Conservation (phyloP, 64 coral and sea anemone species). For the Acropora yongei region DNA sequence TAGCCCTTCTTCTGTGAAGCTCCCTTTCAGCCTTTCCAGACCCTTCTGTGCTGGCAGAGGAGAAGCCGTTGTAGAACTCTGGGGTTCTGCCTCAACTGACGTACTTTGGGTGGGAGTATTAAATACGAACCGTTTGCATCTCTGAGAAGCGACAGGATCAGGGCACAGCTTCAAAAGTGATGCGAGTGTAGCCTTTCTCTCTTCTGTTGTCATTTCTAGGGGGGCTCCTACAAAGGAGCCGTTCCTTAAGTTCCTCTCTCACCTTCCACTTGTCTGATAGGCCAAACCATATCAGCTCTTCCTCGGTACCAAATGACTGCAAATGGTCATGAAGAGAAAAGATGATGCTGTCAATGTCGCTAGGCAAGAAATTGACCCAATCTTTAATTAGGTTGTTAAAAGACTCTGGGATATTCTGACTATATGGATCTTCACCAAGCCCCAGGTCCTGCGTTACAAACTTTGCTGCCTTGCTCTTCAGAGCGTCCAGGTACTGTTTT, state of each 20-base stretch:
- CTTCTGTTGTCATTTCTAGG: background rate
- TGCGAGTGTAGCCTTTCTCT: background rate
- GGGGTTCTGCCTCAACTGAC: background rate
- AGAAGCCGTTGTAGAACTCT: background rate
- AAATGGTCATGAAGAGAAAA: constrained; percentile 35
- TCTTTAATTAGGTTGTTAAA: constrained; percentile 9
- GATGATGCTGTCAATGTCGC: constrained; percentile 44
- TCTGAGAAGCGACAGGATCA: constrained; percentile 5
- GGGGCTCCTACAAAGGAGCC: background rate
- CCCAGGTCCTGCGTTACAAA: constrained; percentile 10
- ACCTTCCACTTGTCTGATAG: constrained; percentile 63
- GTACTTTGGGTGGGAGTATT: background rate
- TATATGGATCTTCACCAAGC: constrained; percentile 19
- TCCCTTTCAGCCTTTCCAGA: background rate
- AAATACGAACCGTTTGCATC: constrained; percentile 8
- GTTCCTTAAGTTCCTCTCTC: background rate
- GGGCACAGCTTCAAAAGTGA: constrained; percentile 7
- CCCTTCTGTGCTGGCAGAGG: background rate
- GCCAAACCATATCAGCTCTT: constrained; percentile 58
- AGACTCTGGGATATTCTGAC: constrained; percentile 42
- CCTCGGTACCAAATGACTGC: constrained; percentile 33
- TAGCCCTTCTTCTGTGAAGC: background rate
- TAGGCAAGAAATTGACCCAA: constrained; percentile 42
- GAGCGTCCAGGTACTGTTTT: background rate
- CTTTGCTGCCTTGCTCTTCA: background rate